Conservation (phyloP, 2,797 vertebrate species). For the Syngnathus rostellatus region DNA sequence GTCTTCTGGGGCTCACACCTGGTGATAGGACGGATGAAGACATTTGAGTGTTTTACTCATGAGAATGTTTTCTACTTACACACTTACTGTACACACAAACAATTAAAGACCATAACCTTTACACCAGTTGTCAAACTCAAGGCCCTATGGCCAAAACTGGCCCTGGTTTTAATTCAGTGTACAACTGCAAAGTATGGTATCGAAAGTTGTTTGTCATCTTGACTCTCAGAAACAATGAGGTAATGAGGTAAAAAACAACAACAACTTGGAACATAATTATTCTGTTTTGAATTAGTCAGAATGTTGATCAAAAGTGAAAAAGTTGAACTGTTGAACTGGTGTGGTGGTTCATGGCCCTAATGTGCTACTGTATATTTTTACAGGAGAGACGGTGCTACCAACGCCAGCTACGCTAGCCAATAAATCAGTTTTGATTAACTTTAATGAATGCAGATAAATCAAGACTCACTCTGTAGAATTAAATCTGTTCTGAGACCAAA, state of each 20-base stretch:
- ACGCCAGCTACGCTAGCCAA: conserved; percentile 16
- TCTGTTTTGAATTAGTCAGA: neutral
- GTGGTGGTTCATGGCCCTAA: neutral
- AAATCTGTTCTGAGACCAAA: conserved; percentile 47
- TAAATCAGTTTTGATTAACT: conserved; percentile 42
- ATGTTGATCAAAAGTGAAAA: neutral
- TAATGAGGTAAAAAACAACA: neutral
- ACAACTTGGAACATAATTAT: neutral
- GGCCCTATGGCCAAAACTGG: neutral
- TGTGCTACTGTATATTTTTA: neutral
- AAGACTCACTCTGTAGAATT: conserved; percentile 38
- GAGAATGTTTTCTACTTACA: neutral
- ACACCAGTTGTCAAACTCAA: neutral
- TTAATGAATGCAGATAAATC: conserved; percentile 39
- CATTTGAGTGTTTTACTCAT: neutral
- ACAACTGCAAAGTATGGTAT: too few species aligned
- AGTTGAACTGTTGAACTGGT: neutral
- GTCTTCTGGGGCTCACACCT: neutral
- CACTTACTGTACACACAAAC: neutral
- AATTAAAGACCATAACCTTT: neutral
- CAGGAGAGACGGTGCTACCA: conserved; percentile 10
- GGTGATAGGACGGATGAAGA: neutral
- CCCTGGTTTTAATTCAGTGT: too few species aligned
- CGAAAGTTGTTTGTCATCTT: too few species aligned
- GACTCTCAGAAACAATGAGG: too few species aligned